Percentiles rank a stretch among this genome's conserved stretches.
phyloP scores from a whole-genome alignment of 92 coral and sea anemone species.

The Zoanthus solanderi region DNA sequence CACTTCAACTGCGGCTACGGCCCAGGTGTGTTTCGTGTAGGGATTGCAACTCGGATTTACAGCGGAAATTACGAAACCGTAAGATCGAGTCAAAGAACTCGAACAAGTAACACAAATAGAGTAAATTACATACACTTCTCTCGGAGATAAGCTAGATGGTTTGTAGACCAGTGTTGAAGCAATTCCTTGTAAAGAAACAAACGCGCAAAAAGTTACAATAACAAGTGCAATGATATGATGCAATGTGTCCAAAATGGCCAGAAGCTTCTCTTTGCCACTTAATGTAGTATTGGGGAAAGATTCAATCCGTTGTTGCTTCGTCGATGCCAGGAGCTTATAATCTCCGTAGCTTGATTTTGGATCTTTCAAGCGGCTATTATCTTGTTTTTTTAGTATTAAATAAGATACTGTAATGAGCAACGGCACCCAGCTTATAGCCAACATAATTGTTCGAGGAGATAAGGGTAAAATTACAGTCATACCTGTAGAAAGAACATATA shows the following conservation, averaged over 20 bases:
- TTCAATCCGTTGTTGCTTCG: background rate
- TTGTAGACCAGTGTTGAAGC: background rate
- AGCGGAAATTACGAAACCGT: background rate
- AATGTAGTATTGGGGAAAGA: background rate
- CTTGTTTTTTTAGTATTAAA: background rate
- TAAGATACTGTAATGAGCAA: too few species aligned
- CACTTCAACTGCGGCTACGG: background rate
- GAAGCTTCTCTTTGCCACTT: background rate
- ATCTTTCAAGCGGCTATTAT: background rate
- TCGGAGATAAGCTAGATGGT: background rate
- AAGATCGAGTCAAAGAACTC: background rate
- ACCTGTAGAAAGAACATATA: background rate
- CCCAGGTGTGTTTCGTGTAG: conserved; percentile 8
- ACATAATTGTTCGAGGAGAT: background rate
- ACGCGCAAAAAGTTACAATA: background rate
- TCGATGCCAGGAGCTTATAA: background rate
- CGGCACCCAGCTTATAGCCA: conserved; percentile 1
- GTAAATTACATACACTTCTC: background rate
- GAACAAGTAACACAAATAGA: background rate
- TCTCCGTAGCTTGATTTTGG: background rate
- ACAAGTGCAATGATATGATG: background rate
- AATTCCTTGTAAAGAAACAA: background rate
- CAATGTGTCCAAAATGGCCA: background rate
- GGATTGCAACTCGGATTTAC: background rate
- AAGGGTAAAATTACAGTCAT: background rate